A percentile compares a stretch with the other conserved stretches of the same genome.
Evolutionary conservation across 2,113 vertebrate genomes (phyloP).

Genomic region (Abramis brama): DNA sequence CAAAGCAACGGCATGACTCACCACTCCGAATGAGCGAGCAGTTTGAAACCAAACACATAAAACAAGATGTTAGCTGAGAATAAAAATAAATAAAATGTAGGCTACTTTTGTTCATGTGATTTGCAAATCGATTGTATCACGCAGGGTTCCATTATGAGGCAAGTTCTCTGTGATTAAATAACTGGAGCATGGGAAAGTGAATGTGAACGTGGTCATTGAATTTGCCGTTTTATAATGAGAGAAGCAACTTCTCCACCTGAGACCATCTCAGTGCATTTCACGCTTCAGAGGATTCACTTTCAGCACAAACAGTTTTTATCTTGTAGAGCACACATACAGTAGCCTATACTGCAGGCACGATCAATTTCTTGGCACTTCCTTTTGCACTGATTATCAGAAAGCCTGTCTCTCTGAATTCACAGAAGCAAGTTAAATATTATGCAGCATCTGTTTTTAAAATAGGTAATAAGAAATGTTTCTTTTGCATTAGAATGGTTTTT

Average conservation of each 20-base stretch:
- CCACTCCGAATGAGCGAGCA: not conserved
- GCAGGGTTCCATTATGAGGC: not conserved
- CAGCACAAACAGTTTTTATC: constrained; percentile 36
- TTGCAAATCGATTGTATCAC: constrained; percentile 1
- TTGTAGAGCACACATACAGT: not conserved
- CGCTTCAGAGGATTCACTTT: constrained; percentile 29
- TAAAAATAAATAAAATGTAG: not conserved
- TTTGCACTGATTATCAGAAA: not conserved
- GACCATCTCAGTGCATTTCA: constrained; percentile 50
- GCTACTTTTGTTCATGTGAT: not conserved
- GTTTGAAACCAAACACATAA: constrained; percentile 20
- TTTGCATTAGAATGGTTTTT: too few relatives aligned
- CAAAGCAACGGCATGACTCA: not conserved
- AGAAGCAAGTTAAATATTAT: too few relatives aligned
- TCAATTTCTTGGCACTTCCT: not conserved
- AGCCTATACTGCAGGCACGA: not conserved
- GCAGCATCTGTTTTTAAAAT: too few relatives aligned
- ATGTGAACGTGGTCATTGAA: constrained; percentile 52
- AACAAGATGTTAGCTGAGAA: not conserved
- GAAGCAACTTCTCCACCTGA: constrained; percentile 63
- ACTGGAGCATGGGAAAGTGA: constrained; percentile 24
- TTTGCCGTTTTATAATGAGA: constrained; percentile 59
- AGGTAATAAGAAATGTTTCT: too few relatives aligned
- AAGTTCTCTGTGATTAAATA: not conserved
- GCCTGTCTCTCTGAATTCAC: not conserved